Percentiles rank a stretch among this genome's conserved stretches.
phyloP scores from a whole-genome alignment of 2,113 vertebrate genomes.

The Oenanthe oenanthe region DNA sequence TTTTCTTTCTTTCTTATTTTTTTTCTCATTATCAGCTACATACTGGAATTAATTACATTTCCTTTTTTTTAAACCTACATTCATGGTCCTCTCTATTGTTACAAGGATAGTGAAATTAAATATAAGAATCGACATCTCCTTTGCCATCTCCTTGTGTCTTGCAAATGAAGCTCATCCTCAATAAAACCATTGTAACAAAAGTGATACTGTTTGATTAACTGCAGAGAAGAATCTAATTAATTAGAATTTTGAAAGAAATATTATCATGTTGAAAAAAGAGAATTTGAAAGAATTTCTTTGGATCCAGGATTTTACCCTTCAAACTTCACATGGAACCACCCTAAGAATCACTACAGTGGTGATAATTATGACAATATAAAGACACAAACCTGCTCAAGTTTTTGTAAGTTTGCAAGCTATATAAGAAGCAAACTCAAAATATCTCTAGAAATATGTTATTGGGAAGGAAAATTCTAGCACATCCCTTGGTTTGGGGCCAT shows the following conservation, averaged over 20 bases:
- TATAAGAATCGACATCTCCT: background rate
- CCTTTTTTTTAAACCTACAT: background rate
- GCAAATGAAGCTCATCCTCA: background rate
- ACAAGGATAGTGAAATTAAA: background rate
- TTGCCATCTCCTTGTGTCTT: background rate
- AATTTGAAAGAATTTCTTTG: background rate
- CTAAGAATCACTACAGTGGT: background rate
- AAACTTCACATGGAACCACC: background rate
- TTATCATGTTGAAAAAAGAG: background rate
- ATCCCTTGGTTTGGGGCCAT: background rate
- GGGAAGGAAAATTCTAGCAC: background rate
- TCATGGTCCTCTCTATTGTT: background rate
- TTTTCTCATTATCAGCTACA: background rate
- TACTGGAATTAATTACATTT: background rate
- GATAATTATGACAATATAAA: background rate
- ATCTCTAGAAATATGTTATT: background rate
- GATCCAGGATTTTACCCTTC: background rate
- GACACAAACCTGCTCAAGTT: background rate
- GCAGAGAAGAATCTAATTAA: background rate
- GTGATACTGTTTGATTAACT: background rate
- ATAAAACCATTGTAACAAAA: background rate
- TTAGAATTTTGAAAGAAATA: background rate
- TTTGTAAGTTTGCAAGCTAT: background rate
- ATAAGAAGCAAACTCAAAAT: background rate
- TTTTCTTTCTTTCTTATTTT: background rate